Evolutionary conservation across 2,113 vertebrate genomes (phyloP), one percentile per base, ranked within the genome.

Genomic region (Machaerirhynchus nigripectus): DNA sequence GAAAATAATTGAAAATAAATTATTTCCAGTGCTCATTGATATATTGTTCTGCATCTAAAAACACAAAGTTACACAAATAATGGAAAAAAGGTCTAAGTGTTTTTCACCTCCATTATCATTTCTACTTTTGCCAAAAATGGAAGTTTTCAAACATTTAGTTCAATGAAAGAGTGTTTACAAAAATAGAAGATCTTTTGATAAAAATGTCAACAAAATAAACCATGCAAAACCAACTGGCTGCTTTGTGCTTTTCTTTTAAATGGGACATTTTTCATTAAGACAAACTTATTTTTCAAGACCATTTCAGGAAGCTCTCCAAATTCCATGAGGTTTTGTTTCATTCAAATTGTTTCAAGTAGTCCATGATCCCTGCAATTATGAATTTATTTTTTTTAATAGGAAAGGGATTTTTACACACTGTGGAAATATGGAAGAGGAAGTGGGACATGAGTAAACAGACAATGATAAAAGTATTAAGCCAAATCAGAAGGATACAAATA

Each of bases 301-400:
- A 84, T 73, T 91, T 89, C 37, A 88, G 92, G 85, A 75, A 89
- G 57, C 16, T 35, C 42, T 73, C 87, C 84, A 88, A 94, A 95
- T 86, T 80, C 47, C 39, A 63, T 55, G 24, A 80, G 50, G 55
- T 63, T 82, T 93, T 77, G 30, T 73, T 93, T 93, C 28, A 85
- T 90, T 75, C 44, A 49, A 52, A 78, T 88, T 80, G 7, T 77
- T 91, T 71, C 75, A 91, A 87, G 74, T 20, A 78, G 63, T 42
- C 52, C 1, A 2, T 27, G 42, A 88, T 74, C 50, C 31, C 4
- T 3, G 27, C 2, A 9, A 65, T 76, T 76, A 68, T 7, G 16
- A 24, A 5, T 47, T 61, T 27, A 9, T 31, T 28, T 31, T 78
- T 78, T 67, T 67, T 7, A 53, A 83, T 35, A 89, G 49, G 60